Percentiles rank a stretch among this genome's conserved stretches.
These are phyloP conservation scores for Melanocharis versteri DNA, from an alignment of 2,113 vertebrate species.

Conservation along the genomic window DNA sequence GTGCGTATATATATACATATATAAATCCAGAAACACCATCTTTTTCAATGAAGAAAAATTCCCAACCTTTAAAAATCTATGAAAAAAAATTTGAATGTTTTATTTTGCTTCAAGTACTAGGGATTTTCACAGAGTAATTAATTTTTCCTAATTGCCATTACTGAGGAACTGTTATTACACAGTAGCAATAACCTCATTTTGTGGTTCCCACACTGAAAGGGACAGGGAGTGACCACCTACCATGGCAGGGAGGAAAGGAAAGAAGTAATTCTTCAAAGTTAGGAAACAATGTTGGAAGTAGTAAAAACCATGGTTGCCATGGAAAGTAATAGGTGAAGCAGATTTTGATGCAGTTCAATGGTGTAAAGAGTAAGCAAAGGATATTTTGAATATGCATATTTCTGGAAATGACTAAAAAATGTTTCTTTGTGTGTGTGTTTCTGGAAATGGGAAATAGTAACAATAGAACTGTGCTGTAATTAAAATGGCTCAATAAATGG, in stretches of 20 bases:
- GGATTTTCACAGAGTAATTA: background rate
- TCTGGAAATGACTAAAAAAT: background rate
- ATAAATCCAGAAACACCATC: accelerated
- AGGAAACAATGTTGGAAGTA: background rate
- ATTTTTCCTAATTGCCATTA: background rate
- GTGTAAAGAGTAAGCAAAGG: background rate
- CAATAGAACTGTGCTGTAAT: background rate
- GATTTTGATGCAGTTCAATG: background rate
- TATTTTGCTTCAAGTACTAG: background rate
- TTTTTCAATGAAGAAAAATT: background rate
- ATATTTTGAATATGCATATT: background rate
- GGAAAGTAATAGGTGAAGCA: background rate
- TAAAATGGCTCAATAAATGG: background rate
- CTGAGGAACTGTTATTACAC: background rate
- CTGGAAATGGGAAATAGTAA: background rate
- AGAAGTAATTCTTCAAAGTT: background rate
- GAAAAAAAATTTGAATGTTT: background rate
- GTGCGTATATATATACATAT: background rate
- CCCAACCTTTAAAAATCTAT: background rate
- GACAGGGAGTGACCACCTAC: background rate
- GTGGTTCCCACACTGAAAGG: background rate
- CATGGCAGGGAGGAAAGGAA: background rate
- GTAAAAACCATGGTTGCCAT: background rate
- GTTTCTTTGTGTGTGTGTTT: background rate
- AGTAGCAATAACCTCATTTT: background rate